Percentiles rank a stretch among this genome's conserved stretches.
phyloP scores from a whole-genome alignment of 2,113 vertebrate genomes.

The Tragelaphus imberbis region DNA sequence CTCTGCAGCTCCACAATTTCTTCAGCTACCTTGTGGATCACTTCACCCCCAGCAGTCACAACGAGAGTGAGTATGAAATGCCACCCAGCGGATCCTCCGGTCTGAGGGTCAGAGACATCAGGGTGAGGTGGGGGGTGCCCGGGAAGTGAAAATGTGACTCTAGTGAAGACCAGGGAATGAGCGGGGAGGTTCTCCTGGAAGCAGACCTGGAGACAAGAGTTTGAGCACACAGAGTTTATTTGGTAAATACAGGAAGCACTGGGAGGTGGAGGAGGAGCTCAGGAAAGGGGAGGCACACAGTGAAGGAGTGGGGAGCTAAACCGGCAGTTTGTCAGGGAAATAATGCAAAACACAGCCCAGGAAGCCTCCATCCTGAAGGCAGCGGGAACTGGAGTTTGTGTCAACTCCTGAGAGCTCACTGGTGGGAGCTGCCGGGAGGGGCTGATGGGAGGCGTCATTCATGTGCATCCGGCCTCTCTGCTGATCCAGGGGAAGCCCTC shows the following conservation, averaged over 20 bases:
- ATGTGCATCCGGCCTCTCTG: neutral
- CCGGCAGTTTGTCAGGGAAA: neutral
- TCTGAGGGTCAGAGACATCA: neutral
- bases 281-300: neutral
- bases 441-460: rapidly evolving
- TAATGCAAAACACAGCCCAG: neutral
- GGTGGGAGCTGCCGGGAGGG: neutral
- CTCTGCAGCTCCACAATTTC: conserved; percentile 90
- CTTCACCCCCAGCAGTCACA: conserved; percentile 85
- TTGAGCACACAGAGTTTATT: neutral
- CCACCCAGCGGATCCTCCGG: rapidly evolving
- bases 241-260: neutral
- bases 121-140: neutral
- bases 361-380: neutral
- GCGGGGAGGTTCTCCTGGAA: neutral
- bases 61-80: conserved; percentile 84
- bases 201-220: neutral
- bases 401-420: neutral
- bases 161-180: neutral
- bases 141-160: neutral
- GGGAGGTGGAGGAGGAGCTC: neutral
- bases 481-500: neutral
- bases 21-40: conserved; percentile 93
- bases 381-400: rapidly evolving
- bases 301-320: neutral